Percentiles rank a stretch among this genome's conserved stretches.
Conservation (phyloP, 2,888 invertebrate genomes). For the Corythucha ciliata region DNA sequence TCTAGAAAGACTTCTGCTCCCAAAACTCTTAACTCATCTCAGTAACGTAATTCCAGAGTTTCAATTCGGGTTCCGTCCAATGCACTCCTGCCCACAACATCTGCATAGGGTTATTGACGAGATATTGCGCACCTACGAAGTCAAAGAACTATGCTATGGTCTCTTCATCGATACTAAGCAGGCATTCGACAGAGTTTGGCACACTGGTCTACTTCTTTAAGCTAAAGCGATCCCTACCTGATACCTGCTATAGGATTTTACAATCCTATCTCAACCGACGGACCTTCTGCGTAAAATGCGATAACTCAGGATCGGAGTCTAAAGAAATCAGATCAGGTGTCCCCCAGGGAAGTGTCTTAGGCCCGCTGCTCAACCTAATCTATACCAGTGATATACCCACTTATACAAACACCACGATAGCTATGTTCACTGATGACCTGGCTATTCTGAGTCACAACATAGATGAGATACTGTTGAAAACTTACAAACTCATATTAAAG, state of each 20-base stretch:
- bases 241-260: constrained; percentile 8
- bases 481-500: neutral
- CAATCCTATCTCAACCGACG: neutral
- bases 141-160: constrained; percentile 4
- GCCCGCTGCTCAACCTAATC: constrained; percentile 9
- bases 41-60: constrained; percentile 2
- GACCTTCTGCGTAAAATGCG: constrained; percentile 12
- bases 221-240: neutral
- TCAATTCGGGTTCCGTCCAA: constrained; percentile 25
- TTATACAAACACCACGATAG: neutral
- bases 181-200: constrained; percentile 15
- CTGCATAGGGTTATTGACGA: constrained; percentile 14
- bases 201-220: constrained; percentile 10
- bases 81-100: constrained; percentile 19
- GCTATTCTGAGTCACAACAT: neutral
- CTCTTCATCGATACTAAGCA: constrained; percentile 12
- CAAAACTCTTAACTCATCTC: neutral
- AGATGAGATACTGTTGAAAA: neutral
- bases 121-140: constrained; percentile 7
- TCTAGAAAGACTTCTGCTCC: constrained; percentile 3
- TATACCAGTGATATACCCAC: constrained; percentile 9
- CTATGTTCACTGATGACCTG: constrained; percentile 12
- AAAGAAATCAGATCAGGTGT: constrained; percentile 4
- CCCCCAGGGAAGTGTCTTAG: constrained; percentile 13
- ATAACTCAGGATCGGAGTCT: neutral